Evolutionary conservation across 2,797 vertebrate species (phyloP).

Genomic region (Graptemys geographica): DNA sequence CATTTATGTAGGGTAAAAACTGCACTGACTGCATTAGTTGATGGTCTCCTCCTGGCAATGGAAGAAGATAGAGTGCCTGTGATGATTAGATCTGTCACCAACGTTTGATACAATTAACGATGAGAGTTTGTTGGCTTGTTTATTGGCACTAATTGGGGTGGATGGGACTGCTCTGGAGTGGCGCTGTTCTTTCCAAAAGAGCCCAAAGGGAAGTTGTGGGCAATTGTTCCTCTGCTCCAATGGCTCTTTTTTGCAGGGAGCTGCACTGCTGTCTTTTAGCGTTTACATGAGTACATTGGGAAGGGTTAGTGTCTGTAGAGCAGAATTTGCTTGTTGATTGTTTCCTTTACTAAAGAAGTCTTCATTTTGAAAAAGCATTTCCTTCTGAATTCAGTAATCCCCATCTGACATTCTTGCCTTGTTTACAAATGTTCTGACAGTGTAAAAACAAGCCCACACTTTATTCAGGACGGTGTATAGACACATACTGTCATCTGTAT

Average conservation of each 20-base stretch:
- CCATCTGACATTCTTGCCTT: background rate
- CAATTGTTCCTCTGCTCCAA: fast-evolving
- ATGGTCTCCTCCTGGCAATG: background rate
- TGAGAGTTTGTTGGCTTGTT: background rate
- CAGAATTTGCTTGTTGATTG: background rate
- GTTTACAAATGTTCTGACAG: background rate
- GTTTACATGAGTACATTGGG: background rate
- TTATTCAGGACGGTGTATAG: background rate
- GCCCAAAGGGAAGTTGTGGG: background rate
- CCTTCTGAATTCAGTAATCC: background rate
- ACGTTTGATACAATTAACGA: background rate
- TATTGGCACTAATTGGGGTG: background rate
- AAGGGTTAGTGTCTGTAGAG: background rate
- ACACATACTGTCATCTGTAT: background rate
- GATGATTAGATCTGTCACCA: background rate
- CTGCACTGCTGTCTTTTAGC: background rate
- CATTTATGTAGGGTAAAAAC: background rate
- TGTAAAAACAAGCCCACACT: conserved; percentile 19
- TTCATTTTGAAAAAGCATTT: conserved; percentile 16
- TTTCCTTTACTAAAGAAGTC: background rate
- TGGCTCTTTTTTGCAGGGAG: background rate
- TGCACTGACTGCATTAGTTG: background rate
- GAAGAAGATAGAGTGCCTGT: background rate
- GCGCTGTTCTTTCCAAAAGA: background rate
- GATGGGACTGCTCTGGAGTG: background rate